Conservation (phyloP, 2,888 invertebrate genomes). For the Ceratothoa steindachneri region DNA sequence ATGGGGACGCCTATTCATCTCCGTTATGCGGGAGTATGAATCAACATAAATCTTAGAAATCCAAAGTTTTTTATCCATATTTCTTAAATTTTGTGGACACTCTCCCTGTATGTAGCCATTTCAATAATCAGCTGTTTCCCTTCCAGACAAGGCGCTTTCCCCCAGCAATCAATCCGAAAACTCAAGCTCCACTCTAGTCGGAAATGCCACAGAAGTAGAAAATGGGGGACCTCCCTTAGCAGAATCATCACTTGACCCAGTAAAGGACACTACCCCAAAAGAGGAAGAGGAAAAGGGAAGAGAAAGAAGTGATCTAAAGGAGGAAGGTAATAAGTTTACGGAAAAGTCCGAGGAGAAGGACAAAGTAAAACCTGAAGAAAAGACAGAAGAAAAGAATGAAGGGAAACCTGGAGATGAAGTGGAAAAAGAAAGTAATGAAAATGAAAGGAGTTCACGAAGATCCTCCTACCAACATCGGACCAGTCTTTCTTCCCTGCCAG, state of each 20-base stretch:
- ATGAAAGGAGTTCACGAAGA: neutral
- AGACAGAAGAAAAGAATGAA: neutral
- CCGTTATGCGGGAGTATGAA: no score
- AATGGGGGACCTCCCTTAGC: neutral
- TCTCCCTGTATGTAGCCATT: no score
- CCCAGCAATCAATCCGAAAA: neutral
- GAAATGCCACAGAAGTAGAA: neutral
- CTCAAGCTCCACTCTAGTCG: neutral
- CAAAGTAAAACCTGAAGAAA: neutral
- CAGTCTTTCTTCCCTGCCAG: constrained; percentile 34
- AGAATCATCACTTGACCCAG: no score
- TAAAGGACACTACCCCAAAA: no score
- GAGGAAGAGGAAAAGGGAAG: no score
- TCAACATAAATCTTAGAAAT: no score
- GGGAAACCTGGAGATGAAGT: no score
- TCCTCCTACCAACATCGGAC: constrained; percentile 25
- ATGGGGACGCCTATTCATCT: no score
- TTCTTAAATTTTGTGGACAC: no score
- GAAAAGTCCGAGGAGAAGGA: neutral
- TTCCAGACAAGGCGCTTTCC: neutral
- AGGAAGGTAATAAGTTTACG: neutral
- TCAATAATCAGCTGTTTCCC: no score
- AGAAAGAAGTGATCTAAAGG: neutral
- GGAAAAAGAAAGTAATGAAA: neutral
- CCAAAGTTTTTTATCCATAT: no score